Evolutionary conservation across 2,113 vertebrate genomes (phyloP), one percentile per base, ranked within the genome.

Genomic region (Muntiacus muntjak): DNA sequence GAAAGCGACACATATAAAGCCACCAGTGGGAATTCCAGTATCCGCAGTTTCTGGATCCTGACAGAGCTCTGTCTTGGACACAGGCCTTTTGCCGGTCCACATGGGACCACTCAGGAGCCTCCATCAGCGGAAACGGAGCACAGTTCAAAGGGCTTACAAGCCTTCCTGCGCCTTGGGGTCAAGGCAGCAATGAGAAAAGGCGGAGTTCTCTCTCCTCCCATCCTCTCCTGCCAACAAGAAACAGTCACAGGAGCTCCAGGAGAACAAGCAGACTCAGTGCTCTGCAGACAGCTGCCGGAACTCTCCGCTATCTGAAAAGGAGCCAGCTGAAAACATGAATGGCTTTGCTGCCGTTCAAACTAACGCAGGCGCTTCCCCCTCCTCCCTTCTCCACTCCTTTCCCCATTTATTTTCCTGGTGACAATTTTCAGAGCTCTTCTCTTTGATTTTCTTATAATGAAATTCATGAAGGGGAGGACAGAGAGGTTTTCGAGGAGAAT

Each of bases 391-490:
- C 45, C 58, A 40, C 3, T 28, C 45, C 28, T 43, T 85, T 83
- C 36, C 45, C 58, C 40, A 86, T 97, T 96, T 96, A 96, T 97
- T 98, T 98, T 97, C 92, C 30, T 3, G 5, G 23, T 85, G 88
- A 58, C 52, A 93, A 62, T 89, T 98, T 52, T 45, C 95, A 91
- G 62, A 43, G 11, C 7, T 96, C 96, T 96, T 89, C 28, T 91
- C 13, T 95, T 43, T 87, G 40, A 57, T 97, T 94, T 95, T 89
- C 7, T 88, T 95, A 83, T 95, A 98, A 98, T 83, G 15, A 98
- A 98, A 98, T 94, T 76, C 58, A 57, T 87, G 78, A 76, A 97
- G 57, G 0, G 1, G 60, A 90, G 12, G 64, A 8, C 21, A 96
- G 93, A 96, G 90, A 92, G 54, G 30, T 55, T 97, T 97, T 98